These are phyloP conservation scores for Ariopsis seemanni DNA, from an alignment of 2,113 vertebrate species.

Conservation along the genomic window DNA sequence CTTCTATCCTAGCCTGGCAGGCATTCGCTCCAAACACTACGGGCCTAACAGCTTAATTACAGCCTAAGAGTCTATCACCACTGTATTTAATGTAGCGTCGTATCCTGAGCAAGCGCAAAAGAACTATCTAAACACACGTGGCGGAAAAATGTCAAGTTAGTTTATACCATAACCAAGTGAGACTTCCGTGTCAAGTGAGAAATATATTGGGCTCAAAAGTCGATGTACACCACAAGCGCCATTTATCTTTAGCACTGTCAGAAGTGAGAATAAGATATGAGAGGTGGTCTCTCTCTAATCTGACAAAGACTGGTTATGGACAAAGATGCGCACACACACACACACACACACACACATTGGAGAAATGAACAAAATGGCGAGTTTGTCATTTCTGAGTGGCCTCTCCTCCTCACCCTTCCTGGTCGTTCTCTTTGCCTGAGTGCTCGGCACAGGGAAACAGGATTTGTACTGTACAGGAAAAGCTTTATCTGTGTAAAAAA, in stretches of 20 bases:
- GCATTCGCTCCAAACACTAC: constrained; percentile 64
- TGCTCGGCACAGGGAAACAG: constrained; percentile 87
- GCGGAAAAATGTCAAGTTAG: constrained; percentile 61
- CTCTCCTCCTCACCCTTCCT: constrained; percentile 81
- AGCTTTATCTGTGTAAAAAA: constrained; percentile 94
- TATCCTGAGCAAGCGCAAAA: constrained; percentile 63
- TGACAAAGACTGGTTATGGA: constrained; percentile 62
- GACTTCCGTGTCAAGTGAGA: constrained; percentile 72
- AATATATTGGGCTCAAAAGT: constrained; percentile 70
- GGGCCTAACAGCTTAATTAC: constrained; percentile 71
- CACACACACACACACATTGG: constrained; percentile 58
- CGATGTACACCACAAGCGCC: constrained; percentile 68
- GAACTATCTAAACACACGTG: constrained; percentile 72
- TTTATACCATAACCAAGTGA: constrained; percentile 71
- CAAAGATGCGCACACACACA: constrained; percentile 54
- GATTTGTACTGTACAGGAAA: constrained; percentile 97
- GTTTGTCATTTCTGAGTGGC: constrained; percentile 32
- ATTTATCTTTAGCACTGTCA: constrained; percentile 74
- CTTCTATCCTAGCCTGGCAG: constrained; percentile 61
- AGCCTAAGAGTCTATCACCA: constrained; percentile 62
- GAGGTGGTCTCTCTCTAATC: constrained; percentile 73
- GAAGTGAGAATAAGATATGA: constrained; percentile 74
- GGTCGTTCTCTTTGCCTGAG: constrained; percentile 83
- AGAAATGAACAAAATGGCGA: constrained; percentile 36
- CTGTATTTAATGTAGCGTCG: constrained; percentile 62